Base-by-base conservation (phyloP, 2,113 vertebrate species). In the Pseudopipra pipra region DNA sequence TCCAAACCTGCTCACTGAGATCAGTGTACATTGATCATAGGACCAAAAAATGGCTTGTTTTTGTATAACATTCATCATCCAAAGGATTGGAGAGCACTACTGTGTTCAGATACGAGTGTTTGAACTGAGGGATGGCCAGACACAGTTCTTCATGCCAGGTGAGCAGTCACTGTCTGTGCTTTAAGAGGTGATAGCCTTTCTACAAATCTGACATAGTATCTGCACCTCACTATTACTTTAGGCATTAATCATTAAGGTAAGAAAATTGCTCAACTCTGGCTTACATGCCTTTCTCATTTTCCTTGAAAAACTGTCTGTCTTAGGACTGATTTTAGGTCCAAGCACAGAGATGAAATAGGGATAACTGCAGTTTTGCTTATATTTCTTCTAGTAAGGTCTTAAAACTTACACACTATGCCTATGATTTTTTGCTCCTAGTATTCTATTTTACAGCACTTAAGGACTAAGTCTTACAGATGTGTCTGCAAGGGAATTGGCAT, bases 361-460 rank as follows among this genome's bases (percentile, higher is more conserved):
- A 66, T 31, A 91, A 66, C 22, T 49, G 76, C 6, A 59, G 20
- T 82, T 71, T 44, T 59, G 25, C 33, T 73, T 77, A 27, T 51
- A 41, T 85, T 68, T 77, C 70, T 44, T 70, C 39, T 67, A 67
- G 13, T 77, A 82, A 41, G 37, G 8, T 80, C 72, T 93, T 65
- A 89, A 94, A 87, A 46, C 62, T 76, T 70, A 67, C 59, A 76
- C 21, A 7, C 55, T 41, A 10, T 19, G 91, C 66, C 35, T 21
- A n/a, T 52, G 24, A 76, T n/a, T 85, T 93, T 94, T 91, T 67
- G 15, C 71, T 75, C 6, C n/a, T 87, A 71, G 51, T 81, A 85
- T 92, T 94, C 25, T 77, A 87, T 92, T 95, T 96, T 89, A 68
- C 72, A 95, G 87, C 92, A 82, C 93, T 96, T 96, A 88, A 89